These are phyloP conservation scores for Plodia interpunctella DNA, from an alignment of 1,140 invertebrate species.

Conservation along the genomic window DNA sequence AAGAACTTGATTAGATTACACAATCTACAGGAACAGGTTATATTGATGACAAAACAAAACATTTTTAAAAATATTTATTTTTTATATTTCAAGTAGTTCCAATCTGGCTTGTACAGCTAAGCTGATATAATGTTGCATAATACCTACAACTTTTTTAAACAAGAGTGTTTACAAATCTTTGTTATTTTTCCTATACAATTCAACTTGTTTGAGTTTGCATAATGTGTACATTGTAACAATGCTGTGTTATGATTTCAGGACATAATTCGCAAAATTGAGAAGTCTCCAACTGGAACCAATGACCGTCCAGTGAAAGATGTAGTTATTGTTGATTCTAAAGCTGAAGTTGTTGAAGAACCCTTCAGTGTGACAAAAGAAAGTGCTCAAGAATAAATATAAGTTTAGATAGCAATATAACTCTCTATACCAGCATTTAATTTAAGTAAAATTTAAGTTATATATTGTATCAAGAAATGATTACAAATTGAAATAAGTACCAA, in stretches of 20 bases:
- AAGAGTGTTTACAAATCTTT: neutral
- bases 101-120: too few species aligned
- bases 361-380: constrained; percentile 89
- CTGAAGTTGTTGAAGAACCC: constrained; percentile 83
- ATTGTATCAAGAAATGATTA: neutral
- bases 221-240: constrained; percentile 16
- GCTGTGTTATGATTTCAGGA: constrained; percentile 78
- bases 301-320: constrained; percentile 90
- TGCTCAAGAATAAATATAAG: constrained; percentile 74
- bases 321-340: constrained; percentile 85
- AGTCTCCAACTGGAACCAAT: constrained; percentile 82
- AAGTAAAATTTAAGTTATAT: neutral
- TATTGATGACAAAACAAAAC: too few species aligned
- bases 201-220: neutral
- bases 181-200: neutral
- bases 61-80: too few species aligned
- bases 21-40: neutral
- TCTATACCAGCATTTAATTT: constrained; percentile 6
- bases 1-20: neutral
- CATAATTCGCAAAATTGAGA: constrained; percentile 92
- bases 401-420: neutral
- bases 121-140: too few species aligned
- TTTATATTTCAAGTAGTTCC: too few species aligned
- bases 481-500: constrained; percentile 8
- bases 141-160: neutral